Conservation (phyloP, 2,888 invertebrate species). For the Agrilus mali region DNA sequence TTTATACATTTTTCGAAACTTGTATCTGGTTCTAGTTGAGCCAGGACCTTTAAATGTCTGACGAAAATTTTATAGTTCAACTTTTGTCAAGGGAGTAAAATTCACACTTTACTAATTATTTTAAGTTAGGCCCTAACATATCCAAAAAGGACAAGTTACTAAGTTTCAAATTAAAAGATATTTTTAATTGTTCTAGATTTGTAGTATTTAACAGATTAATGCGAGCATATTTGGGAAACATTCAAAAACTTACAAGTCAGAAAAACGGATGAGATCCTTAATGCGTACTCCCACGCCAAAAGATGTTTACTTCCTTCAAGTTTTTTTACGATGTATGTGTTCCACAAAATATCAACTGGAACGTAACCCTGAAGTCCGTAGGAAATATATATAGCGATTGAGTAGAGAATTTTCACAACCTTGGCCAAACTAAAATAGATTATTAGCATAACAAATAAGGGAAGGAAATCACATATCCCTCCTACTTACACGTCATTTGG, state of each 20-base stretch:
- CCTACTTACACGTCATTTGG: conserved; percentile 37
- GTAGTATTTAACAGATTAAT: too few species aligned
- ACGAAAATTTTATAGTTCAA: too few species aligned
- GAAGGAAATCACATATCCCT: not conserved
- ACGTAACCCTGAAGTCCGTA: conserved; percentile 85
- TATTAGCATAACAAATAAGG: not conserved
- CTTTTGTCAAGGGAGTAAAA: too few species aligned
- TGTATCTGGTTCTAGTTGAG: too few species aligned
- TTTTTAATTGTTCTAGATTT: too few species aligned
- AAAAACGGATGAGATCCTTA: conserved; percentile 29
- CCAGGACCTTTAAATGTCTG: too few species aligned
- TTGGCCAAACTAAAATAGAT: conserved; percentile 45
- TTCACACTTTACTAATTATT: too few species aligned
- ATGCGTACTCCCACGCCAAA: conserved; percentile 27
- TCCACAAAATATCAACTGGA: conserved; percentile 70
- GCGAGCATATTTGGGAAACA: too few species aligned
- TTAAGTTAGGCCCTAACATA: too few species aligned
- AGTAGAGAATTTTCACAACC: conserved; percentile 47
- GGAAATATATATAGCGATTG: conserved; percentile 63
- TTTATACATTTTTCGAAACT: too few species aligned
- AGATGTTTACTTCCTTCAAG: conserved; percentile 23
- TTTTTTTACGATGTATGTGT: conserved; percentile 30
- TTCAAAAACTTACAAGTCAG: conserved; percentile 31
- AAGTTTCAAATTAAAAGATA: too few species aligned
- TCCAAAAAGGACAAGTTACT: too few species aligned